These are phyloP conservation scores for Benthosema pterotum DNA, from an alignment of 2,797 vertebrate species.

Conservation along the genomic window DNA sequence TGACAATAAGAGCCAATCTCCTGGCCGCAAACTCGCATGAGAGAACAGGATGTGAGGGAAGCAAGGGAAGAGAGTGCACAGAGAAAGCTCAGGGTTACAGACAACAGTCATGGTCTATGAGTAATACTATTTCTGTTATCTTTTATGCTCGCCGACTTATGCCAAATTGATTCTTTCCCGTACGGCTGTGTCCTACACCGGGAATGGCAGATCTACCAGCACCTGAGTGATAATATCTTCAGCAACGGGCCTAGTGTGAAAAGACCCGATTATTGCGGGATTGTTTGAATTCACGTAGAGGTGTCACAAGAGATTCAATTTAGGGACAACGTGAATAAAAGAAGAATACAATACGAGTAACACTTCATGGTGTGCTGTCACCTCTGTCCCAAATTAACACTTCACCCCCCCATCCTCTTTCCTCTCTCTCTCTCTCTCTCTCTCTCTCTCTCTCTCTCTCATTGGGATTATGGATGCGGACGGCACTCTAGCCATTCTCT, in stretches of 20 bases:
- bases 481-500: constrained; percentile 42
- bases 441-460: too few relatives aligned
- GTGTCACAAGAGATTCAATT: not conserved
- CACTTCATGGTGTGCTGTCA: constrained; percentile 21
- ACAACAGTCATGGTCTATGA: constrained; percentile 46
- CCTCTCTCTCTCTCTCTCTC: too few relatives aligned
- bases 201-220: too few relatives aligned
- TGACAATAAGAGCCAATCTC: constrained; percentile 55
- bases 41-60: constrained; percentile 46
- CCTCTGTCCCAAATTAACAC: not conserved
- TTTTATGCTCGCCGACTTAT: too few relatives aligned
- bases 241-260: too few relatives aligned
- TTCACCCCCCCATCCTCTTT: not conserved
- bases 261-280: too few relatives aligned
- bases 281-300: too few relatives aligned
- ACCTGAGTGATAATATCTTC: too few relatives aligned
- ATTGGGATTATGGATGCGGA: constrained; percentile 48
- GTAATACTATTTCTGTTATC: too few relatives aligned
- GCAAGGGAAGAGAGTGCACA: constrained; percentile 38
- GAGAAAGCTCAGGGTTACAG: constrained; percentile 41
- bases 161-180: too few relatives aligned
- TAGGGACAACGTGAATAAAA: constrained; percentile 6
- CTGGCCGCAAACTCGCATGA: constrained; percentile 58
- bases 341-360: constrained; percentile 36
- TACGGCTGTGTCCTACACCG: too few relatives aligned